Evolutionary conservation across 1,140 invertebrate species (phyloP).

Genomic region (Babylonia areolata): DNA sequence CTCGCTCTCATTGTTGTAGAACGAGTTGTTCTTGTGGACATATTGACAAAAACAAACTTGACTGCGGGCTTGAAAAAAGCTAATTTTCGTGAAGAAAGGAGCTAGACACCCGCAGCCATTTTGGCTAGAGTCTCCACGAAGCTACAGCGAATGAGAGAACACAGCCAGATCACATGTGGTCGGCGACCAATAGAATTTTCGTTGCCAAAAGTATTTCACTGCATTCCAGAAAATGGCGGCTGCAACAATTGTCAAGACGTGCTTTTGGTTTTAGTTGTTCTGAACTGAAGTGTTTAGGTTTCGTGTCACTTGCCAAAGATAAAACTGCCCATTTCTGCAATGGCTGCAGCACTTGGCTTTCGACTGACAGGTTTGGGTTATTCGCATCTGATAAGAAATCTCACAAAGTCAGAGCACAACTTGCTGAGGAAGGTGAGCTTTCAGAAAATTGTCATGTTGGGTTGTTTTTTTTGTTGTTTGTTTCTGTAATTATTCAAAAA

Average conservation of each 20-base stretch:
- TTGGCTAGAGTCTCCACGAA: constrained; percentile 63
- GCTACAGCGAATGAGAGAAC: constrained; percentile 61
- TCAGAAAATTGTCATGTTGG: too few species aligned
- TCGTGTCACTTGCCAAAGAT: too few species aligned
- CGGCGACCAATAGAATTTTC: constrained; percentile 56
- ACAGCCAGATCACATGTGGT: constrained; percentile 60
- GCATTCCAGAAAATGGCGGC: constrained; percentile 35
- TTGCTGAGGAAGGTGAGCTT: constrained; percentile 23
- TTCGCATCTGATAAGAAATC: neutral
- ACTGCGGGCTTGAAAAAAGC: constrained; percentile 34
- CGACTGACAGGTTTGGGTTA: constrained; percentile 16
- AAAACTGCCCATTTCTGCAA: neutral
- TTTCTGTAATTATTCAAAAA: too few species aligned
- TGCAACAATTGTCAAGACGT: neutral
- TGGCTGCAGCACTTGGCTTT: constrained; percentile 24
- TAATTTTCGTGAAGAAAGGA: constrained; percentile 42
- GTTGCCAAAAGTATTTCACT: constrained; percentile 20
- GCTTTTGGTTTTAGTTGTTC: neutral
- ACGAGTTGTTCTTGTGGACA: constrained; percentile 66
- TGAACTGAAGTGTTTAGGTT: too few species aligned
- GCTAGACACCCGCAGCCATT: constrained; percentile 63
- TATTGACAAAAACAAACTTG: constrained; percentile 47
- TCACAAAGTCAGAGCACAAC: constrained; percentile 6
- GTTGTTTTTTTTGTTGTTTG: too few species aligned
- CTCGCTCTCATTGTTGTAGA: constrained; percentile 68